These are phyloP conservation scores for Agapornis roseicollis DNA, from an alignment of 2,113 vertebrate genomes.

Conservation along the genomic window DNA sequence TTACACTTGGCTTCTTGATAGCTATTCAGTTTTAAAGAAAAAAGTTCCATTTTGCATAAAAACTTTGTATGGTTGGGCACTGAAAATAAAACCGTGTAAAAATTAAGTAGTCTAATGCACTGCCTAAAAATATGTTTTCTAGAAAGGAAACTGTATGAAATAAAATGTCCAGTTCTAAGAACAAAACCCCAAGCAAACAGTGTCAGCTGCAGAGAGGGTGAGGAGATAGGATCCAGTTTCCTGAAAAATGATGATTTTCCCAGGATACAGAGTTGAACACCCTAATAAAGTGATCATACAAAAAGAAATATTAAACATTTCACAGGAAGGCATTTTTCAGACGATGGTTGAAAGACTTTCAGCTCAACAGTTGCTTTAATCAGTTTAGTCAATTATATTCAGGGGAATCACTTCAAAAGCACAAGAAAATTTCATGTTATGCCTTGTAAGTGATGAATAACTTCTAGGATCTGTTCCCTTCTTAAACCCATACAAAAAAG, in stretches of 20 bases:
- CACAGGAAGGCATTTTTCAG: slow-evolving; percentile 46
- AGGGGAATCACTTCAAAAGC: slow-evolving; percentile 59
- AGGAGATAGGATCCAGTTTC: not conserved
- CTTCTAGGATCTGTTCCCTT: slow-evolving; percentile 15
- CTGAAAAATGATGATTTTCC: not conserved
- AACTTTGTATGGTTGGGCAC: not conserved
- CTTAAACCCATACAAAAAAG: slow-evolving; percentile 28
- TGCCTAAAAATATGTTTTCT: not conserved
- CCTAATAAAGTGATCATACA: slow-evolving; percentile 25
- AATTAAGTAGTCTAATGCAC: not conserved
- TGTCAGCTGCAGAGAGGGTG: not conserved
- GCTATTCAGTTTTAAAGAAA: not conserved
- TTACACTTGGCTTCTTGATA: not conserved
- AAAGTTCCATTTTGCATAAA: not conserved
- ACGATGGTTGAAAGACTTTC: slow-evolving; percentile 43
- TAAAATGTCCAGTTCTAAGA: not conserved
- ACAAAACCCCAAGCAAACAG: not conserved
- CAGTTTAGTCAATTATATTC: slow-evolving; percentile 65
- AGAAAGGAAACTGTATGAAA: not conserved
- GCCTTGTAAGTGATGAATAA: slow-evolving; percentile 48
- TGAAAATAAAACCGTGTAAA: not conserved
- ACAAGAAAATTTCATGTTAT: slow-evolving; percentile 38
- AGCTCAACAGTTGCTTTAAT: slow-evolving; percentile 63
- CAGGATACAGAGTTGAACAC: not conserved
- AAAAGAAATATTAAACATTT: slow-evolving; percentile 57